Evolutionary conservation across 2,888 invertebrate species (phyloP).

Genomic region (Melipona beecheii): DNA sequence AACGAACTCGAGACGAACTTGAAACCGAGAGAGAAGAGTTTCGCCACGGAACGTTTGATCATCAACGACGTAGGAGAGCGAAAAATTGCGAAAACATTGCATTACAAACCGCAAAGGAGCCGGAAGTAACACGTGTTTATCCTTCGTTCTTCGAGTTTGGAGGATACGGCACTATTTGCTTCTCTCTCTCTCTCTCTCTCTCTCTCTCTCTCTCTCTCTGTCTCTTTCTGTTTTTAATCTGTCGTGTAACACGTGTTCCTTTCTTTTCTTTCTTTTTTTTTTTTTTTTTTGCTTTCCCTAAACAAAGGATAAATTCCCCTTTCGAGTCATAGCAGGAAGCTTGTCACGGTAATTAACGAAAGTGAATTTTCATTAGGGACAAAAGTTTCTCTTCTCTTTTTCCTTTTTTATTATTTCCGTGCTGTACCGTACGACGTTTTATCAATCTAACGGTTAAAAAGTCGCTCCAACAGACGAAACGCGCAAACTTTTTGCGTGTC

Average conservation of each 20-base stretch:
- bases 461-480: background rate
- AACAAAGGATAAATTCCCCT: background rate
- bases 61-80: background rate
- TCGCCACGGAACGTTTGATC: slow-evolving; percentile 28
- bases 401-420: background rate
- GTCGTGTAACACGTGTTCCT: background rate
- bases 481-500: background rate
- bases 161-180: background rate
- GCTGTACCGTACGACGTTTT: background rate
- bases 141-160: slow-evolving; percentile 13
- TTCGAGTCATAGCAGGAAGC: background rate
- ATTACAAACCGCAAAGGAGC: slow-evolving; percentile 36
- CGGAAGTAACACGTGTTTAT: slow-evolving; percentile 40
- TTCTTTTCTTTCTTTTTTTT: too few species aligned
- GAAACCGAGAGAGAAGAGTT: background rate
- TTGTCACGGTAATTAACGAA: slow-evolving; percentile 25
- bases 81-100: slow-evolving; percentile 31
- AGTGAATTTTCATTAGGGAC: slow-evolving; percentile 19
- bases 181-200: too few species aligned
- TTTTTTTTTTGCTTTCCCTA: background rate
- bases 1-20: slow-evolving; percentile 8
- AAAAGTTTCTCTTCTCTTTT: background rate
- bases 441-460: slow-evolving; percentile 16
- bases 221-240: background rate
- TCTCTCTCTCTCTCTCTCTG: background rate